A percentile compares a stretch with the other conserved stretches of the same genome.
phyloP scores from a whole-genome alignment of 2,113 vertebrate species.

The Ctenomys sociabilis region DNA sequence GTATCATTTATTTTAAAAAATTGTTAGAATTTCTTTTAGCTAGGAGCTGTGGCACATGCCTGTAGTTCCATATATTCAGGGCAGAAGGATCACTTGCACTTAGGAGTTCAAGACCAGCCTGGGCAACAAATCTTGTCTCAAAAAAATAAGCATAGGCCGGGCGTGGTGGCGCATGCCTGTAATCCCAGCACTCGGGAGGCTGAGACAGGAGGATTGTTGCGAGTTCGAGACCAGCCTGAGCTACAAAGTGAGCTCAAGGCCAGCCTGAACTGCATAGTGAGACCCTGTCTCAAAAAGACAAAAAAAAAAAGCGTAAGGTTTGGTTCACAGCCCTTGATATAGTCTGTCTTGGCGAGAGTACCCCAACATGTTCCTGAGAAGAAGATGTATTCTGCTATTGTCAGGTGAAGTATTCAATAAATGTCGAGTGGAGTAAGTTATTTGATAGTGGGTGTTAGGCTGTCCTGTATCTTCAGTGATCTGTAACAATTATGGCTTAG shows the following conservation, averaged over 20 bases:
- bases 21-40: not conserved
- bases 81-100: not conserved
- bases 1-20: not conserved
- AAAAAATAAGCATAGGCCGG: too few species aligned
- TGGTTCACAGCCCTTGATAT: not conserved
- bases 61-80: not conserved
- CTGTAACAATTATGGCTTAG: not conserved
- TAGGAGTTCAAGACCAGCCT: not conserved
- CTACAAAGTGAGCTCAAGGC: too few species aligned
- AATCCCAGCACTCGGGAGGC: too few species aligned
- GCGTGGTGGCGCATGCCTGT: too few species aligned
- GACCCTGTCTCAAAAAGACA: too few species aligned
- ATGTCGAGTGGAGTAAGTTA: not conserved
- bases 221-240: too few species aligned
- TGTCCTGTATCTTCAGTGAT: not conserved
- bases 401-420: not conserved
- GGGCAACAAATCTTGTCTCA: not conserved
- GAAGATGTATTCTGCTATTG: not conserved
- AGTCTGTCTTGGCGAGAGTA: not conserved
- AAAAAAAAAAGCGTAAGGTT: not conserved
- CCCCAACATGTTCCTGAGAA: not conserved
- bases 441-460: not conserved
- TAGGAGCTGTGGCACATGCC: not conserved
- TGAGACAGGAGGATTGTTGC: too few species aligned
- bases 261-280: too few species aligned